phyloP scores from a whole-genome alignment of 2,888 invertebrate genomes.

The Linnaemya vulpina region DNA sequence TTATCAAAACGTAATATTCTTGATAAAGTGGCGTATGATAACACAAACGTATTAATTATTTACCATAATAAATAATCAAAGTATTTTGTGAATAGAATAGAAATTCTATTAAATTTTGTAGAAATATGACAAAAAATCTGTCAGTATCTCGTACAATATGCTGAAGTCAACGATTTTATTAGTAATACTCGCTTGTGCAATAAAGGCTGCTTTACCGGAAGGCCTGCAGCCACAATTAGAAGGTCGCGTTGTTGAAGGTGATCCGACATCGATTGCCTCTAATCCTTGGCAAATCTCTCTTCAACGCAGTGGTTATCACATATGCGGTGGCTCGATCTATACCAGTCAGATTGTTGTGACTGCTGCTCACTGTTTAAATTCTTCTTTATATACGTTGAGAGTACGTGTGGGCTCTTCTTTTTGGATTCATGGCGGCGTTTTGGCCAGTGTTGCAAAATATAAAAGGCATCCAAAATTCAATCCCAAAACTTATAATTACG shows the following conservation, averaged over 20 bases:
- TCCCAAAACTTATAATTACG: conserved; percentile 83
- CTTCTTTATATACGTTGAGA: conserved; percentile 66
- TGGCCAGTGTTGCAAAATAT: conserved; percentile 71
- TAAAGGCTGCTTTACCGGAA: conserved; percentile 59
- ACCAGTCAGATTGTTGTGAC: conserved; percentile 84
- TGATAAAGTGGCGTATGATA: no score
- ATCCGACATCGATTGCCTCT: conserved; percentile 67
- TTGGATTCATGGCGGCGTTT: conserved; percentile 77
- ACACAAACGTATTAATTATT: no score
- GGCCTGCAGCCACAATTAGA: conserved; percentile 67
- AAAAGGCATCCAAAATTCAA: conserved; percentile 81
- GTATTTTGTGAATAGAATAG: no score
- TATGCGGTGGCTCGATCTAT: conserved; percentile 84
- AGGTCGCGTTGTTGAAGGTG: conserved; percentile 75
- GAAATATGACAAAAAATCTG: not conserved
- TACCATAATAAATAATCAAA: no score
- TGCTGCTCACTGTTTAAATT: conserved; percentile 85
- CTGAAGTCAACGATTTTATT: conserved; percentile 62
- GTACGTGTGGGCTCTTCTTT: conserved; percentile 85
- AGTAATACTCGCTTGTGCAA: conserved; percentile 46
- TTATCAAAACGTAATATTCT: not conserved
- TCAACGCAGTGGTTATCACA: conserved; percentile 81
- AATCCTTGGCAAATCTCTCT: conserved; percentile 75
- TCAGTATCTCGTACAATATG: conserved; percentile 42
- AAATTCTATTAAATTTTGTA: no score